phyloP scores from a whole-genome alignment of 2,888 invertebrate species.

The Phengaris alcon region DNA sequence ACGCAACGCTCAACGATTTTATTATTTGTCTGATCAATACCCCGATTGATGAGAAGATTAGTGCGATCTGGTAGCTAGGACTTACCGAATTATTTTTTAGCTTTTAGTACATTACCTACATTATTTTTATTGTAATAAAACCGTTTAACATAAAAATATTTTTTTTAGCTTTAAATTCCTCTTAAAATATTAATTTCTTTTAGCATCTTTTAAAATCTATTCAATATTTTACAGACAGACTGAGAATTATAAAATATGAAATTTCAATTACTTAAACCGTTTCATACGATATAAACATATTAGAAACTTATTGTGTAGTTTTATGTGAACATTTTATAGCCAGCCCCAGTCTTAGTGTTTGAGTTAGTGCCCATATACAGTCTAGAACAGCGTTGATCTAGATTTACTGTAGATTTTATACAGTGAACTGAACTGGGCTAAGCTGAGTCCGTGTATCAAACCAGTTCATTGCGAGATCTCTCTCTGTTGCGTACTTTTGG shows the following conservation, averaged over 20 bases:
- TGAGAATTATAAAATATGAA: neutral
- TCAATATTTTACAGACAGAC: too few relatives aligned
- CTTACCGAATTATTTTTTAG: too few relatives aligned
- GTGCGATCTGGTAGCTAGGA: too few relatives aligned
- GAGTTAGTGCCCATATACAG: conserved; percentile 6
- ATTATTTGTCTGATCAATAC: too few relatives aligned
- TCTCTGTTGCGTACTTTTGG: neutral
- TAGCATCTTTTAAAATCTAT: too few relatives aligned
- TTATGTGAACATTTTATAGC: conserved; percentile 3
- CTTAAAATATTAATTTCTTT: too few relatives aligned
- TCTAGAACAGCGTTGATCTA: conserved; percentile 7
- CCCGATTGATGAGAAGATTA: too few relatives aligned
- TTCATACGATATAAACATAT: neutral
- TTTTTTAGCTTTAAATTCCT: too few relatives aligned
- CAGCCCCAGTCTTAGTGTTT: neutral
- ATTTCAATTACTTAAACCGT: neutral
- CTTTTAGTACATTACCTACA: too few relatives aligned
- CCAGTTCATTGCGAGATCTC: neutral
- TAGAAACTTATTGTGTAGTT: neutral
- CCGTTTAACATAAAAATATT: too few relatives aligned
- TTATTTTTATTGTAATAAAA: too few relatives aligned
- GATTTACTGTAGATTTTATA: neutral
- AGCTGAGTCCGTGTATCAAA: neutral
- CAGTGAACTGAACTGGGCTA: conserved; percentile 1
- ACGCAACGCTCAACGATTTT: too few relatives aligned